Evolutionary conservation across 2,888 invertebrate genomes (phyloP), one percentile per base, ranked within the genome.

Genomic region (Eupeodes luniger): DNA sequence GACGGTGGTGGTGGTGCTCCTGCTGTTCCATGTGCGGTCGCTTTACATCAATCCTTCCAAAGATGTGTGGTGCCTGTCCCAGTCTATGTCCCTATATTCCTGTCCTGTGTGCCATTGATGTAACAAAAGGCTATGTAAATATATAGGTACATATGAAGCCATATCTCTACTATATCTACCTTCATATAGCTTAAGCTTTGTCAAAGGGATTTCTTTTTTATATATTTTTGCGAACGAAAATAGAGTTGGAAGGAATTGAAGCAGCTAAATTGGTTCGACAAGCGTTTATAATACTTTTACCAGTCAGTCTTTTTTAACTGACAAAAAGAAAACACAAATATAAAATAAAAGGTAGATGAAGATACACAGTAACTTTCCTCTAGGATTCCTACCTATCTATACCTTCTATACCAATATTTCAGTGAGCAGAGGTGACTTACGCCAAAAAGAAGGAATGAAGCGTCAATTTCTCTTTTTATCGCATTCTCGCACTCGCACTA

Each of bases 251-350:
- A 81, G 83, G 83, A 87, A 80, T 70, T 79, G 86, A 87, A 79
- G 86, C 86, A 83, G 83, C 80, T 75, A 87, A 83, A 83, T 87
- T 87, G 86, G 76, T 87, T 87, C 70, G 86, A 87, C 83, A 87
- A 87, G 79, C 86, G 86, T 87, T 77, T 82, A 70, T 62, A 75
- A 75, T 51, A 72, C 59, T 72, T 72, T 72, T 72, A 47, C 72
- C 44, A 44, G 72, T 47, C 57, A 72, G 59, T 59, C 59, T 47
- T 47, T 72, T 59, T 72, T 59, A 16, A 34, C 27, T 57, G 16
- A 47, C n/a, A 53, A 7, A 7, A 19, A 64, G 3, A 12, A 51
- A n/a, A 51, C 51, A 51, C 3, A n/a, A 51, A 27, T 27, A 27
- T 27, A 61, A 61, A 67, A 27, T 36, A 47, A 53, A 69, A 53